Percentiles rank a stretch among this genome's conserved stretches.
Evolutionary conservation across 2,888 invertebrate species (phyloP).

Genomic region (Alloplasta piceator): DNA sequence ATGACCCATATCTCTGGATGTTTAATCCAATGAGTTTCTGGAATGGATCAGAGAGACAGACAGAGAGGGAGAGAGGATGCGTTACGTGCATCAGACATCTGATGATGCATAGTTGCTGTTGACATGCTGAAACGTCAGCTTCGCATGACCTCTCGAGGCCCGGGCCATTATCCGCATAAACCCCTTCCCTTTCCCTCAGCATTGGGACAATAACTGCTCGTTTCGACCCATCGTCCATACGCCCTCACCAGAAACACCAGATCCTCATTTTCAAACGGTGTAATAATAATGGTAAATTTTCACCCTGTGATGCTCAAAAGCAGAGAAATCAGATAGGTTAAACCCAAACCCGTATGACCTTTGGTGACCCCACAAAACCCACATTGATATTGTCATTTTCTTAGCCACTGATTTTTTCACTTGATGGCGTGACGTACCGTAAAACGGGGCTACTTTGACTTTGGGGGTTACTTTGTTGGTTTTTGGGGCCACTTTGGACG

Average conservation of each 20-base stretch:
- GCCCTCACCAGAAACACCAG: neutral
- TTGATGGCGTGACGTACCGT: too few species aligned
- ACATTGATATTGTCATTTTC: too few species aligned
- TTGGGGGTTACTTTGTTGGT: too few species aligned
- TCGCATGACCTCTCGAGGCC: constrained; percentile 81
- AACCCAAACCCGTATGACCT: too few species aligned
- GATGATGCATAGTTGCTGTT: constrained; percentile 83
- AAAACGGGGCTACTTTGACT: too few species aligned
- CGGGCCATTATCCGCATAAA: constrained; percentile 78
- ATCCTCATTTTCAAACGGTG: constrained; percentile 27
- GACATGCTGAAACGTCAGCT: constrained; percentile 82
- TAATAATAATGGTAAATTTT: constrained; percentile 38
- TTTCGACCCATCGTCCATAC: neutral
- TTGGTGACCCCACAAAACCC: too few species aligned
- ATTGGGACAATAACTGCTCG: too few species aligned
- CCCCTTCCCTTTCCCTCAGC: neutral
- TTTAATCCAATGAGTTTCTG: constrained; percentile 10
- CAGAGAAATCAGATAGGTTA: too few species aligned
- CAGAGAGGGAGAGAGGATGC: constrained; percentile 62
- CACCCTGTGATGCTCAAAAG: neutral
- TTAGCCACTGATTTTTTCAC: too few species aligned
- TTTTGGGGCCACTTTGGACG: too few species aligned
- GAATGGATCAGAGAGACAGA: constrained; percentile 49
- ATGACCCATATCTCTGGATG: too few species aligned
- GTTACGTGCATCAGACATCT: constrained; percentile 80